These are phyloP conservation scores for Menidia beryllina DNA, from an alignment of 2,113 vertebrate species.

Conservation along the genomic window DNA sequence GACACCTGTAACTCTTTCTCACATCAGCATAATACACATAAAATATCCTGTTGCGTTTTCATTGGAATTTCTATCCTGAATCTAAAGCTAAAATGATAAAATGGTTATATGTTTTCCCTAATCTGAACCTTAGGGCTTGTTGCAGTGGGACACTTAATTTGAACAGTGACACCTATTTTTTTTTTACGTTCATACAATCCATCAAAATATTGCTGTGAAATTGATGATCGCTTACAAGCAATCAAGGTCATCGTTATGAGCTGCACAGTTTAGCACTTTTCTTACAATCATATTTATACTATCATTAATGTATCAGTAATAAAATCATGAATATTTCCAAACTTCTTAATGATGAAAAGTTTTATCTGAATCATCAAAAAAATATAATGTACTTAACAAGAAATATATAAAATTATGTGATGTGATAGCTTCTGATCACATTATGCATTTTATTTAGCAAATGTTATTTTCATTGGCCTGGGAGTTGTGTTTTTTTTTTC, in stretches of 20 bases:
- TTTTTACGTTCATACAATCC: not conserved
- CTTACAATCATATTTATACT: too few relatives aligned
- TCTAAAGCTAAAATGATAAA: not conserved
- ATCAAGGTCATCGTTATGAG: not conserved
- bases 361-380: slow-evolving; percentile 20
- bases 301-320: not conserved
- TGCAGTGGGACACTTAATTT: not conserved
- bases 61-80: not conserved
- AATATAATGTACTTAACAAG: too few relatives aligned
- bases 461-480: slow-evolving; percentile 40
- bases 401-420: too few relatives aligned
- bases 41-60: slow-evolving; percentile 10
- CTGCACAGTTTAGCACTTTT: not conserved
- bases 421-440: not conserved
- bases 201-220: not conserved
- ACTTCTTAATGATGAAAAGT: not conserved
- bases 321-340: not conserved
- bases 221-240: too few relatives aligned
- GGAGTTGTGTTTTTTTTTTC: slow-evolving; percentile 58
- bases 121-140: not conserved
- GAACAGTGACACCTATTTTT: not conserved
- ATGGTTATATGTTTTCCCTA: not conserved
- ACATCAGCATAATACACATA: not conserved
- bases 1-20: slow-evolving; percentile 1
- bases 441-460: slow-evolving; percentile 47